phyloP scores from a whole-genome alignment of 2,797 vertebrate species.

The Platyrinchus mystaceus region DNA sequence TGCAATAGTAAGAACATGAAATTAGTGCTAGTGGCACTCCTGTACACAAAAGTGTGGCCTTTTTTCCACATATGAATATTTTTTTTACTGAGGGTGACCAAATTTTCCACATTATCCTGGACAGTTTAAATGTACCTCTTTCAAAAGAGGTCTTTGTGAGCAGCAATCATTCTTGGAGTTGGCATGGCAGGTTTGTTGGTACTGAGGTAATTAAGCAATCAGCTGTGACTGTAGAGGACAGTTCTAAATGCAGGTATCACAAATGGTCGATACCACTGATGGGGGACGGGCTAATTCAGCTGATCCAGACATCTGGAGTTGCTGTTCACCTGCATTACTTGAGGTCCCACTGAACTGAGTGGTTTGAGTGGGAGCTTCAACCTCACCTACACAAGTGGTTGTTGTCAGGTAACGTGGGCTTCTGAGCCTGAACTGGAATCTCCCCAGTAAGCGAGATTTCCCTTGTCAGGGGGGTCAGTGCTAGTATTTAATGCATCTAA shows the following conservation, averaged over 20 bases:
- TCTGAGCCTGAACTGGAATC: not conserved
- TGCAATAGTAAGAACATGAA: not conserved
- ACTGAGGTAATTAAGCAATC: not conserved
- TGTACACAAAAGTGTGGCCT: not conserved
- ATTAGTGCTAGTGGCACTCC: not conserved
- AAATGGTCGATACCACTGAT: rapidly evolving
- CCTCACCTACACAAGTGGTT: rapidly evolving
- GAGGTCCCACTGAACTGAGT: not conserved
- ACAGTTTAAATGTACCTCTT: not conserved
- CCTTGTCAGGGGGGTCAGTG: not conserved
- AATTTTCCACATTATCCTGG: not conserved
- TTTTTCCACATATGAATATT: not conserved
- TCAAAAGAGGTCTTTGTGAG: not conserved
- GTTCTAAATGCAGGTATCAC: not conserved
- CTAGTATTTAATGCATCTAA: not conserved
- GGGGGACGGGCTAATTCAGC: not conserved
- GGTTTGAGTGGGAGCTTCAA: not conserved
- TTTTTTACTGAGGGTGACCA: not conserved
- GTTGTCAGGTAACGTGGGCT: not conserved
- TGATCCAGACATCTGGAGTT: not conserved
- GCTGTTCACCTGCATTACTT: not conserved
- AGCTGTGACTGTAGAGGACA: not conserved
- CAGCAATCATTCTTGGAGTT: not conserved
- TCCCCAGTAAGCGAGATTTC: not conserved
- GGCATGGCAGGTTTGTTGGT: not conserved